Evolutionary conservation across 2,113 vertebrate genomes (phyloP), one percentile per base, ranked within the genome.

Genomic region (Hystrix cristata): DNA sequence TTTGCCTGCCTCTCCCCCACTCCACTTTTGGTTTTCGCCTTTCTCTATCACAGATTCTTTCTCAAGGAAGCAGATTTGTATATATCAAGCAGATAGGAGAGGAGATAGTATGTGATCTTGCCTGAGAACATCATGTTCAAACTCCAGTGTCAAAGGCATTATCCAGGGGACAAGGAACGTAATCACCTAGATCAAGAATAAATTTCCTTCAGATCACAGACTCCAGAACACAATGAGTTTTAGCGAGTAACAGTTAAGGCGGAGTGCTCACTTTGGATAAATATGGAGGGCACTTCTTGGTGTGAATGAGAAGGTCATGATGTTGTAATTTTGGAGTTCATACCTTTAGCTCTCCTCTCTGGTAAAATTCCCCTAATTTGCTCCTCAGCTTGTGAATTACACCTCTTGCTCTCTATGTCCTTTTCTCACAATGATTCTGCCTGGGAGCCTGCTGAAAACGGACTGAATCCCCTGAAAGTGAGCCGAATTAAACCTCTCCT

Each of bases 401-500:
- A 76, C 2, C 11, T 76, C 38, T 27, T 4, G 2, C 23, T 5
- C 11, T 27, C 6, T 25, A 15, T 2, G 43, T 5, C 2, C 29
- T 27, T 48, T 43, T 48, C 11, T 48, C 12, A 27, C 14, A 43
- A 43, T 46, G 71, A 27, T 46, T 74, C 71, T 25, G 43, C 25
- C 43, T 4, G 46, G 23, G 23, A 48, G 25, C 12, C 72, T 7
- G 43, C 2, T 76, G 12, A 76, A 5, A 76, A 48, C 27, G 72
- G 43, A 27, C 2, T 27, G 43, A 76, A 13, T 25, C 15, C 43
- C 43, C 43, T 76, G 43, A 76, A 46, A 14, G 2, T 76, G 72
- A 48, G 23, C 5, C 43, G 48, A 76, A 76, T 27, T 38, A 19
- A 48, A 27, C 5, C 5, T 48, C 19, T 76, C 7, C 12, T 15